A percentile compares a stretch with the other conserved stretches of the same genome.
Evolutionary conservation across 2,888 invertebrate species (phyloP).

Genomic region (Lasioglossum leucozonium): DNA sequence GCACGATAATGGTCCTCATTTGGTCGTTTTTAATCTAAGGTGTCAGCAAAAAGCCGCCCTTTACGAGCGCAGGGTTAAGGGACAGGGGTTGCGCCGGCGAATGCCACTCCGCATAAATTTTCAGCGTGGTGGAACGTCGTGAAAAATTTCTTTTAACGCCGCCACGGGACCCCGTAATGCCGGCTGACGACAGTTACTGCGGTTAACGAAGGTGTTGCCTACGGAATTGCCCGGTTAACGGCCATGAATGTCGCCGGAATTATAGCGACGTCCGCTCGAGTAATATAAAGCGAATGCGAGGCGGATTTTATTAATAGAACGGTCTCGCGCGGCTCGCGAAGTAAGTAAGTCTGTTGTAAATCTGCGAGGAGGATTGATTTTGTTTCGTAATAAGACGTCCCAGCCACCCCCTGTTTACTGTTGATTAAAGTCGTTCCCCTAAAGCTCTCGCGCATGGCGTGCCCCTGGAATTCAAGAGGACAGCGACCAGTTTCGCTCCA

Average conservation of each 20-base stretch:
- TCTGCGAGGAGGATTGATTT: slow-evolving; percentile 38
- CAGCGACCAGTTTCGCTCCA: neutral
- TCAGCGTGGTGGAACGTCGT: slow-evolving; percentile 14
- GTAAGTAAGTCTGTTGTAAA: slow-evolving; percentile 40
- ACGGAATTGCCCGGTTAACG: slow-evolving; percentile 44
- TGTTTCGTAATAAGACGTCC: neutral
- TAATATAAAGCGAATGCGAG: slow-evolving; percentile 43
- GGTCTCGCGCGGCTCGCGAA: slow-evolving; percentile 1
- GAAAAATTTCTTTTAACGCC: slow-evolving; percentile 48
- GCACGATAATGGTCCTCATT: neutral
- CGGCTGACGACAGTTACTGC: slow-evolving; percentile 55
- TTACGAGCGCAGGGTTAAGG: neutral
- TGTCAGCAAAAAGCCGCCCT: neutral
- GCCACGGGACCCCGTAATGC: slow-evolving; percentile 52
- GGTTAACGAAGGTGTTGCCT: slow-evolving; percentile 54
- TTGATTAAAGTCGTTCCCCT: neutral
- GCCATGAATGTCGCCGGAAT: slow-evolving; percentile 53
- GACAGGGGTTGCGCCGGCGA: slow-evolving; percentile 16
- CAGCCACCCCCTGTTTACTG: neutral
- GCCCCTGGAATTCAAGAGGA: neutral
- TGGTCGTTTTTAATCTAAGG: neutral
- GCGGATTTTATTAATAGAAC: slow-evolving; percentile 50
- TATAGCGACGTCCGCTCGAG: slow-evolving; percentile 43
- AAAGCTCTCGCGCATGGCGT: neutral
- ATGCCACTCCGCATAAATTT: slow-evolving; percentile 54